Conservation (phyloP, 2,113 vertebrate genomes). For the Dasyurus viverrinus region DNA sequence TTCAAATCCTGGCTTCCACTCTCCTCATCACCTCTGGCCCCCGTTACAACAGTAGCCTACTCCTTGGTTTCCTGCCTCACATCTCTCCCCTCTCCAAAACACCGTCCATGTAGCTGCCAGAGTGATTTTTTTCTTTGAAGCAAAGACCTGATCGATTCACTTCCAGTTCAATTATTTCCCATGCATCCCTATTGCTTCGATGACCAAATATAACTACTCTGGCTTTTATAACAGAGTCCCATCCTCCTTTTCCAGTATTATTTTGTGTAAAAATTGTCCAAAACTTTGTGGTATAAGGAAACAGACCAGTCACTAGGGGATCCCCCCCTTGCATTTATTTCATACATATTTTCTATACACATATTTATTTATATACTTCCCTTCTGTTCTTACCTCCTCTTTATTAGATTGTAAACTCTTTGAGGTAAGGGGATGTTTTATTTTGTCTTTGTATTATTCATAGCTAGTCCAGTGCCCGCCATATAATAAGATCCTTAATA, state of each 20-base stretch:
- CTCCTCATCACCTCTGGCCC: neutral
- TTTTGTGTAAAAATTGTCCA: neutral
- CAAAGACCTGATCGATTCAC: neutral
- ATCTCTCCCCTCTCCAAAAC: neutral
- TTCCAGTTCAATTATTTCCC: neutral
- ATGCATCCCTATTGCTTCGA: neutral
- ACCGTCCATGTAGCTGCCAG: neutral
- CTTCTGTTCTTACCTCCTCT: neutral
- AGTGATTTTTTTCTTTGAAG: neutral
- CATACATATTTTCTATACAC: neutral
- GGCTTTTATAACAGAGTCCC: neutral
- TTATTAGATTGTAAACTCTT: neutral
- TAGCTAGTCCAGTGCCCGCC: neutral
- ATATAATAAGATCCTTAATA: neutral
- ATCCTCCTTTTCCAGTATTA: neutral
- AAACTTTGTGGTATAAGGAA: neutral
- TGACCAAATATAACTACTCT: neutral
- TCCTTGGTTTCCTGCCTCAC: neutral
- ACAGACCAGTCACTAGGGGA: neutral
- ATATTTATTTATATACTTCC: neutral
- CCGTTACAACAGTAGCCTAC: neutral
- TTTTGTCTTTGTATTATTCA: neutral
- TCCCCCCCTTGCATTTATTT: neutral
- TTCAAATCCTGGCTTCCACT: no score
- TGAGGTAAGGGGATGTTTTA: neutral